Percentiles rank a stretch among this genome's conserved stretches.
These are phyloP conservation scores for Miltochrista miniata DNA, from an alignment of 2,888 invertebrate genomes.

Conservation along the genomic window DNA sequence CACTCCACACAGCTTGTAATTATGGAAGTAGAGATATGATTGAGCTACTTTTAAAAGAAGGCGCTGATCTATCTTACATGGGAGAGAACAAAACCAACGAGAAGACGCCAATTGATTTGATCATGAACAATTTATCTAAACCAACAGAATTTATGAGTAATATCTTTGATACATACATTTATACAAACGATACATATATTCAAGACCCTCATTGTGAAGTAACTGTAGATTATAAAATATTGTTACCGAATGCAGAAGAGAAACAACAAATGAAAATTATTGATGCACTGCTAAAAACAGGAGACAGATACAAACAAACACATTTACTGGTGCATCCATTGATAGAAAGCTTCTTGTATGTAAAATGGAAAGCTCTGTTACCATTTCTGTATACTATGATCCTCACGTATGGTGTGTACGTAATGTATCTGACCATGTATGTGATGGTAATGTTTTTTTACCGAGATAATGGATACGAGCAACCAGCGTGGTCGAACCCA, in stretches of 20 bases:
- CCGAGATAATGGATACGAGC: constrained; percentile 12
- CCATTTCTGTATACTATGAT: constrained; percentile 73
- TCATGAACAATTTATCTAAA: constrained; percentile 68
- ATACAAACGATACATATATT: constrained; percentile 57
- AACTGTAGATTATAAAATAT: constrained; percentile 64
- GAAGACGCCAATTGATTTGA: constrained; percentile 65
- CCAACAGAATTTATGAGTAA: constrained; percentile 72
- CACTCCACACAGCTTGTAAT: constrained; percentile 57
- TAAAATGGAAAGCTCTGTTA: constrained; percentile 77
- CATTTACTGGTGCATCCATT: constrained; percentile 76
- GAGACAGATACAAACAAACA: constrained; percentile 62
- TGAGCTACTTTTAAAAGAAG: constrained; percentile 51
- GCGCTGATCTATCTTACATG: constrained; percentile 46
- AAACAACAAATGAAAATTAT: constrained; percentile 73
- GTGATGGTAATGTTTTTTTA: constrained; percentile 38
- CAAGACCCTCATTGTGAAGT: constrained; percentile 54
- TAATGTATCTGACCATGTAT: constrained; percentile 66
- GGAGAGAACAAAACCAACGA: constrained; percentile 21
- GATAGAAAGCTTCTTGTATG: constrained; percentile 75
- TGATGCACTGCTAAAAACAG: constrained; percentile 69
- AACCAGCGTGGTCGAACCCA: constrained; percentile 14
- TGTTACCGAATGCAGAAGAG: constrained; percentile 49
- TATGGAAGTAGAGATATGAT: constrained; percentile 75
- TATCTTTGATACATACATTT: constrained; percentile 70
- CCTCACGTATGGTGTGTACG: constrained; percentile 64